Evolutionary conservation across 1,140 invertebrate genomes (phyloP).

Genomic region (Leptinotarsa defecta): DNA sequence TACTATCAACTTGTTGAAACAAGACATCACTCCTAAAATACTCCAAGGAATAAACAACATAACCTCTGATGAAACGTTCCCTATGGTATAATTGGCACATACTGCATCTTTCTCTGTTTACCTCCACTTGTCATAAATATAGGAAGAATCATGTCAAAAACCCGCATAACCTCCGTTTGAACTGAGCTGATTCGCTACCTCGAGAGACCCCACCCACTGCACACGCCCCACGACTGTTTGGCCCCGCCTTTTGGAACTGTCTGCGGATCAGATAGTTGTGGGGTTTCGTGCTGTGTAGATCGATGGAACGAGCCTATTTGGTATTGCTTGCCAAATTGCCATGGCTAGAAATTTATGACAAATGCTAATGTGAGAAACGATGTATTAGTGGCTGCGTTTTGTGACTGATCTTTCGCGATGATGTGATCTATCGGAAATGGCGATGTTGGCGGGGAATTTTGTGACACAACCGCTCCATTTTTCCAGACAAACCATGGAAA

Average conservation of each 20-base stretch:
- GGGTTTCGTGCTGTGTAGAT: conserved; percentile 49
- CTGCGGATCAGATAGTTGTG: conserved; percentile 50
- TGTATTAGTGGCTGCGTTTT: background rate
- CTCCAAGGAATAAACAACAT: conserved; percentile 14
- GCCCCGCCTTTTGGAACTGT: conserved; percentile 47
- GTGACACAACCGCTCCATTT: conserved; percentile 44
- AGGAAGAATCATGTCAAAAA: conserved; percentile 5
- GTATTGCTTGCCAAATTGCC: background rate
- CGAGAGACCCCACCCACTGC: conserved; percentile 7
- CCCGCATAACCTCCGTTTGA: background rate
- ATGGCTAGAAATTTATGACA: conserved; percentile 21
- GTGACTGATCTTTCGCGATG: background rate
- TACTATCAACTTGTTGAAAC: conserved; percentile 37
- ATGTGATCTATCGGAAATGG: conserved; percentile 42
- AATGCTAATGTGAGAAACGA: conserved; percentile 9
- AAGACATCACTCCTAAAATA: conserved; percentile 51
- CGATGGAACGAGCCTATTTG: conserved; percentile 33
- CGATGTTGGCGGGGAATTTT: conserved; percentile 49
- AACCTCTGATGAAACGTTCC: conserved; percentile 8
- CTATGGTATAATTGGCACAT: conserved; percentile 12
- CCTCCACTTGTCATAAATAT: conserved; percentile 19
- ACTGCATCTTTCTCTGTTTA: conserved; percentile 17
- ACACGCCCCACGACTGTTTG: conserved; percentile 13
- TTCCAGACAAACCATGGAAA: conserved; percentile 45
- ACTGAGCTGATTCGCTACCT: conserved; percentile 15